Percentiles rank a stretch among this genome's conserved stretches.
Evolutionary conservation across 2,888 invertebrate genomes (phyloP).

Genomic region (Caenorhabditis parvicauda): DNA sequence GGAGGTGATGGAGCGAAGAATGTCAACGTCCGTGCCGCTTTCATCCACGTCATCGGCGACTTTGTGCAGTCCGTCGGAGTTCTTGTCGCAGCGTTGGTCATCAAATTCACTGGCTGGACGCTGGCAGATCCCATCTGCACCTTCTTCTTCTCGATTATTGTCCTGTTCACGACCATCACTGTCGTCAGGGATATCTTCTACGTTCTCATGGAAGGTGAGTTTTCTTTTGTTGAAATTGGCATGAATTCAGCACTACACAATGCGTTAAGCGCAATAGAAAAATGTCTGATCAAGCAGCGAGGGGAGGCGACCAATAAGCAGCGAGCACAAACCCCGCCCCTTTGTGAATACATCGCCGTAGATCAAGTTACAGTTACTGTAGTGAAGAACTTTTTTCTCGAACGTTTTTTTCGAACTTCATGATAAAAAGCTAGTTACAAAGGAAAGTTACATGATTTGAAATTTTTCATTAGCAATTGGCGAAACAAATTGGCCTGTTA

Average conservation of each 20-base stretch:
- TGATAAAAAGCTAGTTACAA: too few relatives aligned
- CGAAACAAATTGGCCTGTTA: too few relatives aligned
- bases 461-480: too few relatives aligned
- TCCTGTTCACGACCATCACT: slow-evolving; percentile 54
- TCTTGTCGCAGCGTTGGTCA: slow-evolving; percentile 83
- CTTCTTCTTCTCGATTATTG: slow-evolving; percentile 85
- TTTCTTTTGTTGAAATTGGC: neutral
- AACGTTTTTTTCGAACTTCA: too few relatives aligned
- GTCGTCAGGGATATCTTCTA: slow-evolving; percentile 54
- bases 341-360: too few relatives aligned
- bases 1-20: slow-evolving; percentile 38
- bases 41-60: slow-evolving; percentile 93
- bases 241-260: neutral
- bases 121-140: slow-evolving; percentile 96
- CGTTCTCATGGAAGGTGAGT: slow-evolving; percentile 50
- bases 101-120: slow-evolving; percentile 72
- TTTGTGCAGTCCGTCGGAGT: slow-evolving; percentile 91
- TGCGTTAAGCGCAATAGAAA: too few relatives aligned
- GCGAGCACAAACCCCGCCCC: too few relatives aligned
- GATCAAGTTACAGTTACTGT: too few relatives aligned
- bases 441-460: too few relatives aligned
- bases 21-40: slow-evolving; percentile 80
- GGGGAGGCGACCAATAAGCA: too few relatives aligned
- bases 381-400: too few relatives aligned
- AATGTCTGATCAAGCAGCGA: neutral